Evolutionary conservation across 2,113 vertebrate genomes (phyloP).

Genomic region (Nannobrachium achirus): DNA sequence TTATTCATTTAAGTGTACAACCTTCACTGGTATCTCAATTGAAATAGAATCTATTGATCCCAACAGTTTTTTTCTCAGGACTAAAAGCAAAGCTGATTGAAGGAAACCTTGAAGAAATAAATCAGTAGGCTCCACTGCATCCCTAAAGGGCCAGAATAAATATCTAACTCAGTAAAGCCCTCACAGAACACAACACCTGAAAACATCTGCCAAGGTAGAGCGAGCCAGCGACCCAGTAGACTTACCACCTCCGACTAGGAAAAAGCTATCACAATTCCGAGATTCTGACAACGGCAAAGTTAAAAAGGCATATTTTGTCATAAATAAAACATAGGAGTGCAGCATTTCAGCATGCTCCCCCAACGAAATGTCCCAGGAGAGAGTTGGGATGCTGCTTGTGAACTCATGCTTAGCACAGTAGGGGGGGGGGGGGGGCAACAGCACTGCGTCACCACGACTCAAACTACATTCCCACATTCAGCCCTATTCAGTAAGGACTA

Average conservation of each 20-base stretch:
- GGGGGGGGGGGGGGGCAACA: constrained; percentile 58
- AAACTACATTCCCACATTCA: constrained; percentile 65
- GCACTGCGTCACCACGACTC: constrained; percentile 65
- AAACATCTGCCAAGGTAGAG: constrained; percentile 70
- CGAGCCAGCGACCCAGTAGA: constrained; percentile 64
- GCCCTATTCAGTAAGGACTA: constrained; percentile 69
- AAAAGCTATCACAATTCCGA: constrained; percentile 62
- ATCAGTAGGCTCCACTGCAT: constrained; percentile 52
- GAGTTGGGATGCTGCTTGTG: constrained; percentile 69
- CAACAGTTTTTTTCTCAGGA: constrained; percentile 16
- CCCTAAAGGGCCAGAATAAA: constrained; percentile 51
- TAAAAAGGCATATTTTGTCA: constrained; percentile 77
- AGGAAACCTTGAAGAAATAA: constrained; percentile 27
- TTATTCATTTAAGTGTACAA: background rate
- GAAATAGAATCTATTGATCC: constrained; percentile 30
- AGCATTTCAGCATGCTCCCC: constrained; percentile 71
- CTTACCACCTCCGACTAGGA: constrained; percentile 52
- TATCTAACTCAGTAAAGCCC: constrained; percentile 64
- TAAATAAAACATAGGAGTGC: constrained; percentile 80
- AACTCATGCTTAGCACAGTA: constrained; percentile 70
- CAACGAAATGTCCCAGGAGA: constrained; percentile 69
- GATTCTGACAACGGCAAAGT: constrained; percentile 68
- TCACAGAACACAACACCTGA: constrained; percentile 70
- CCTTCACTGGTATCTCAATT: constrained; percentile 21
- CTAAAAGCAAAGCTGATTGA: constrained; percentile 50